These are phyloP conservation scores for Vulpes vulpes DNA, from an alignment of 2,113 vertebrate genomes.

Conservation along the genomic window DNA sequence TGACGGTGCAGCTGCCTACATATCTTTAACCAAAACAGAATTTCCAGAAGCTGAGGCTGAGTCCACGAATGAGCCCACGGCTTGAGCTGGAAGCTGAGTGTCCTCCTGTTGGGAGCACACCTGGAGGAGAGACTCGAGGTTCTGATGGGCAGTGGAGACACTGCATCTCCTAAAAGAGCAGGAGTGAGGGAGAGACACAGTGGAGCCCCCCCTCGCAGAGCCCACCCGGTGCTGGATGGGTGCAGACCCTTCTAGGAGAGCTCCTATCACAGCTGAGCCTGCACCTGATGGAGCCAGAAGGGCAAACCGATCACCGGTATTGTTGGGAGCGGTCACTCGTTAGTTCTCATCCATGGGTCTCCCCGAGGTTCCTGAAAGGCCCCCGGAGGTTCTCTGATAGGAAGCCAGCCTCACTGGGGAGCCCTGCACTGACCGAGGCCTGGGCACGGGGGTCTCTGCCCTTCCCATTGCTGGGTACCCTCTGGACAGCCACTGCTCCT, in stretches of 20 bases:
- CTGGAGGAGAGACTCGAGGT: accelerated
- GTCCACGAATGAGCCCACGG: neutral
- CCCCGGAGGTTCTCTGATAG: neutral
- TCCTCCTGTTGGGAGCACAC: accelerated
- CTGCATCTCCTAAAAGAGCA: neutral
- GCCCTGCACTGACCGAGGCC: accelerated
- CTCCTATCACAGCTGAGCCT: neutral
- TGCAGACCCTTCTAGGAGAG: neutral
- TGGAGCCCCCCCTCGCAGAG: accelerated
- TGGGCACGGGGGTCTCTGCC: neutral
- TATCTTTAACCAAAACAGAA: neutral
- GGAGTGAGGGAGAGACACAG: accelerated
- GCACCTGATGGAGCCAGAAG: accelerated
- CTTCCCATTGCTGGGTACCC: too few relatives aligned
- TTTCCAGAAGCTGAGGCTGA: neutral
- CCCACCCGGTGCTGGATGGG: accelerated
- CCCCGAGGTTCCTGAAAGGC: neutral
- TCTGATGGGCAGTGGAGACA: neutral
- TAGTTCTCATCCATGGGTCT: neutral
- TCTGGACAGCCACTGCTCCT: neutral
- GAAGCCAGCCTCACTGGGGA: neutral
- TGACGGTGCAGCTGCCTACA: accelerated
- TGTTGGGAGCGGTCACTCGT: accelerated
- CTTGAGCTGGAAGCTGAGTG: neutral
- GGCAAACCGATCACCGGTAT: accelerated